These are phyloP conservation scores for Chaenocephalus aceratus DNA, from an alignment of 2,113 vertebrate species.

Conservation along the genomic window DNA sequence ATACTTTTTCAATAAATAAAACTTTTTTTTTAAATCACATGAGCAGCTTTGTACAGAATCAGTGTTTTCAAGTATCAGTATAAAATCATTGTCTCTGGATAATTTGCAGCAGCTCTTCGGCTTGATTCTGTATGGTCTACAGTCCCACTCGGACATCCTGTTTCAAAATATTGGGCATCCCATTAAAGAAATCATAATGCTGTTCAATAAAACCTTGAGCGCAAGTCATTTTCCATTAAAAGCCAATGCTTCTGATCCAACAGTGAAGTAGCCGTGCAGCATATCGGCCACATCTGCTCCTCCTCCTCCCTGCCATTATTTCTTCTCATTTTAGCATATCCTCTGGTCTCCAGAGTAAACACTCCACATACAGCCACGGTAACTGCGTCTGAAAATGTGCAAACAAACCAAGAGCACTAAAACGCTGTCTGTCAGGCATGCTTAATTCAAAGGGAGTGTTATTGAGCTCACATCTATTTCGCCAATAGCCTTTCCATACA, in stretches of 20 bases:
- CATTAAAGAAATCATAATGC: background rate
- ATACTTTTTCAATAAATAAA: too few relatives aligned
- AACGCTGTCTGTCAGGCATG: constrained; percentile 41
- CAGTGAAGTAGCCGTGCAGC: too few relatives aligned
- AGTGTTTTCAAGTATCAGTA: background rate
- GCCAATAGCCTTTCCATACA: background rate
- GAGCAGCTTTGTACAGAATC: background rate
- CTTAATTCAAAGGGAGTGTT: constrained; percentile 33
- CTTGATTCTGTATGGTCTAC: background rate
- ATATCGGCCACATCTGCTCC: constrained; percentile 6
- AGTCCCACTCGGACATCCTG: background rate
- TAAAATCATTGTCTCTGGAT: background rate
- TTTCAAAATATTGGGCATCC: background rate
- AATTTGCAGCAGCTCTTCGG: background rate
- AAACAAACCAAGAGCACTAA: constrained; percentile 45
- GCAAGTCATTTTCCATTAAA: too few relatives aligned
- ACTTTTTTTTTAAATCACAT: too few relatives aligned
- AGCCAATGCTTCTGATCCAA: background rate
- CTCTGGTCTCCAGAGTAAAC: constrained; percentile 49
- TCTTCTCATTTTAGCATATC: constrained; percentile 5
- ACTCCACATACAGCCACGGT: constrained; percentile 47
- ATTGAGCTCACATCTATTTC: constrained; percentile 42
- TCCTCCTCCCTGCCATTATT: background rate
- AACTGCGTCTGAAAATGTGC: constrained; percentile 29
- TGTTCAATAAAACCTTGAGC: background rate